These are phyloP conservation scores for Rhyacophila brunnea DNA, from an alignment of 1,140 invertebrate species.

Conservation along the genomic window DNA sequence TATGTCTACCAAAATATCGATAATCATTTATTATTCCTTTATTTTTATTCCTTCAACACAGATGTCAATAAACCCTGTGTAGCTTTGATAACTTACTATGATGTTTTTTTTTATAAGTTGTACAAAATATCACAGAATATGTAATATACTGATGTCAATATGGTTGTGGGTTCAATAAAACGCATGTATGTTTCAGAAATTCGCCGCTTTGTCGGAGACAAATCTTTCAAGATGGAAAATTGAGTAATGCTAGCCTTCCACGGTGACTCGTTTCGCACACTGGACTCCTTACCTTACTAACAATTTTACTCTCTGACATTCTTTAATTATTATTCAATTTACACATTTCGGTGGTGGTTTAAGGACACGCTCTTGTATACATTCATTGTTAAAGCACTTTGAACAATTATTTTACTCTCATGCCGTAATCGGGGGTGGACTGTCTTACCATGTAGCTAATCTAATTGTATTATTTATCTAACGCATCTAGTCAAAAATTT, in stretches of 20 bases:
- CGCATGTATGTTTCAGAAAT: slow-evolving; percentile 29
- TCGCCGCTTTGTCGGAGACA: slow-evolving; percentile 13
- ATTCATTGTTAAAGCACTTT: background rate
- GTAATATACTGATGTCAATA: background rate
- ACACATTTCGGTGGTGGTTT: background rate
- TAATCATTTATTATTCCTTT: too few relatives aligned
- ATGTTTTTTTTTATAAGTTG: too few relatives aligned
- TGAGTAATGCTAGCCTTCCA: background rate
- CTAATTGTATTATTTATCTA: slow-evolving; percentile 7
- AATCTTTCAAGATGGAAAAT: slow-evolving; percentile 20
- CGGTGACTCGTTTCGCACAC: slow-evolving; percentile 3
- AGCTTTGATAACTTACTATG: too few relatives aligned
- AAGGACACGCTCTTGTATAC: background rate
- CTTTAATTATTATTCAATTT: background rate
- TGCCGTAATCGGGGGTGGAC: too few relatives aligned
- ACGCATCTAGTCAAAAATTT: slow-evolving; percentile 22
- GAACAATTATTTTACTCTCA: too few relatives aligned
- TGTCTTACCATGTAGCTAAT: too few relatives aligned
- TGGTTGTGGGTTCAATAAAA: slow-evolving; percentile 21
- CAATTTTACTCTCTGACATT: slow-evolving; percentile 1
- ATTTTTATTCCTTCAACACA: too few relatives aligned
- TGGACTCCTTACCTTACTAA: background rate
- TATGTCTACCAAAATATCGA: too few relatives aligned
- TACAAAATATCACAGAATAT: too few relatives aligned
- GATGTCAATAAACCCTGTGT: too few relatives aligned